Percentiles rank a stretch among this genome's conserved stretches.
Evolutionary conservation across 2,113 vertebrate genomes (phyloP).

Genomic region (Pomatorhinus ruficollis): DNA sequence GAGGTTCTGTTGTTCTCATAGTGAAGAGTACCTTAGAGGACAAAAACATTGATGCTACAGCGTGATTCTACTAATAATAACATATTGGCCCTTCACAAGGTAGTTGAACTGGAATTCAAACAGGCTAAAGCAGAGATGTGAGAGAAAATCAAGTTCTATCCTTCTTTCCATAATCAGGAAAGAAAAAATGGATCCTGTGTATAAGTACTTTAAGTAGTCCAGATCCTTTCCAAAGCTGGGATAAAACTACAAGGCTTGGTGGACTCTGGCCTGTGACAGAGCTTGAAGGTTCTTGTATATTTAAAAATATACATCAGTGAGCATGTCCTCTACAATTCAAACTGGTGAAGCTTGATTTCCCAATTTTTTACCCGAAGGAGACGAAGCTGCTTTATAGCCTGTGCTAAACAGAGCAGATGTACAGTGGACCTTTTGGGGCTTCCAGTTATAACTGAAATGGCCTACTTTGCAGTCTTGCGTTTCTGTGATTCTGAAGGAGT

Average conservation of each 20-base stretch:
- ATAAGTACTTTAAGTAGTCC: background rate
- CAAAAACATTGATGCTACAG: background rate
- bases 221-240: background rate
- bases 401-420: slow-evolving; percentile 19
- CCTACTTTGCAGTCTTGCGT: background rate
- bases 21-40: background rate
- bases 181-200: background rate
- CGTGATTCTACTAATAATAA: background rate
- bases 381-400: background rate
- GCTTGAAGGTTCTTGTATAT: background rate
- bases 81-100: background rate
- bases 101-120: background rate
- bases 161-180: background rate
- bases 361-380: background rate
- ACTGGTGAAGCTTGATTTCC: background rate
- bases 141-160: background rate
- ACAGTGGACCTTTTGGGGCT: background rate
- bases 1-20: background rate
- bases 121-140: background rate
- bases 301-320: background rate
- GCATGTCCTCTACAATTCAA: background rate
- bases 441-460: background rate
- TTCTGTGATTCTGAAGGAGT: background rate
- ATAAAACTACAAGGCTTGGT: background rate
- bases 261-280: background rate